Percentiles rank a stretch among this genome's conserved stretches.
Conservation (phyloP, 2,888 invertebrate genomes). For the Plebejus argus region DNA sequence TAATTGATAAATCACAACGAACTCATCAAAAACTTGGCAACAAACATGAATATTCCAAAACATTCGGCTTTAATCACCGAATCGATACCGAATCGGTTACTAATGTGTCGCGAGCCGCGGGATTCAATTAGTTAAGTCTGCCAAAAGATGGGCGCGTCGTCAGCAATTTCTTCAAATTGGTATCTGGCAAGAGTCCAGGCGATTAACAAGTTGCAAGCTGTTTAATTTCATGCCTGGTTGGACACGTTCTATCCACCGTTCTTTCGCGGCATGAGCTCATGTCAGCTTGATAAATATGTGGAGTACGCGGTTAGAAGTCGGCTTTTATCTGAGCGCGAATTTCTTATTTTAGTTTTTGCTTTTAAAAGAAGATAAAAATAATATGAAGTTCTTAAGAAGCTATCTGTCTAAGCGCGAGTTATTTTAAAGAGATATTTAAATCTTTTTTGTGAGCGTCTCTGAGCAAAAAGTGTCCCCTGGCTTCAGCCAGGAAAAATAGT, state of each 20-base stretch:
- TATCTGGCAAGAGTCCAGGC: constrained; percentile 65
- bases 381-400: too few species aligned
- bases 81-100: constrained; percentile 26
- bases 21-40: constrained; percentile 10
- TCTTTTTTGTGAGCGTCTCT: too few species aligned
- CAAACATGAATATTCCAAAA: background rate
- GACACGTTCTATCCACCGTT: constrained; percentile 47
- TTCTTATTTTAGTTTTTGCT: background rate
- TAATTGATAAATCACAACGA: background rate
- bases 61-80: constrained; percentile 13
- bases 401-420: too few species aligned
- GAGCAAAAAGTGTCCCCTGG: too few species aligned
- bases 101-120: constrained; percentile 30
- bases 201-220: constrained; percentile 68
- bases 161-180: constrained; percentile 70
- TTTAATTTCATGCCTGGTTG: constrained; percentile 72
- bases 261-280: constrained; percentile 31
- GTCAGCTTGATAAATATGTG: constrained; percentile 10
- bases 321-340: background rate
- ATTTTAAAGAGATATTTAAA: too few species aligned
- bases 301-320: background rate
- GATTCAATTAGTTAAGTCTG: constrained; percentile 44
- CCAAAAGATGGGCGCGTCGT: constrained; percentile 47
- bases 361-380: too few species aligned
- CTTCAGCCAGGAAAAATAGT: too few species aligned